Percentiles rank a stretch among this genome's conserved stretches.
These are phyloP conservation scores for Novumbra hubbsi DNA, from an alignment of 2,797 vertebrate species.

Conservation along the genomic window DNA sequence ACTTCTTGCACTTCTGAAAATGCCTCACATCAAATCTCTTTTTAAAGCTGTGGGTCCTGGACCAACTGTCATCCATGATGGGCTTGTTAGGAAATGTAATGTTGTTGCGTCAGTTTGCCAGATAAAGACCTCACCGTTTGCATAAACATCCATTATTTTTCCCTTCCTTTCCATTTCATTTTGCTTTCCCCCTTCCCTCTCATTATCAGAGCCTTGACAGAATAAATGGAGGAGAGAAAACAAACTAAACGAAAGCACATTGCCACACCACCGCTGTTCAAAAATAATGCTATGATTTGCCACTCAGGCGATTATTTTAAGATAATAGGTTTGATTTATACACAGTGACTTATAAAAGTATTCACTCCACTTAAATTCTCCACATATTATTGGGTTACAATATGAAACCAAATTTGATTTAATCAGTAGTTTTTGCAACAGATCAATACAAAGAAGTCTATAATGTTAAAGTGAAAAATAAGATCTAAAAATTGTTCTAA, in stretches of 20 bases:
- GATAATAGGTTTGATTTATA: conserved; percentile 63
- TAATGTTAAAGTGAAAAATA: no score
- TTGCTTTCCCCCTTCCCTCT: conserved; percentile 40
- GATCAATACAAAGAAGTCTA: no score
- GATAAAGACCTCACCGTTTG: conserved; percentile 28
- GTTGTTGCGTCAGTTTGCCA: conserved; percentile 17
- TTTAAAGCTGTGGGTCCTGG: conserved; percentile 39
- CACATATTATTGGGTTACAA: no score
- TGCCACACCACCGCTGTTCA: conserved; percentile 41
- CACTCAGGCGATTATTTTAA: conserved; percentile 49
- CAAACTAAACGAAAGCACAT: conserved; percentile 26
- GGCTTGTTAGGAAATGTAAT: conserved; percentile 45
- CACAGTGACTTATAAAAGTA: no score
- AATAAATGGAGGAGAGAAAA: conserved; percentile 6
- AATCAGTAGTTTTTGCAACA: no score
- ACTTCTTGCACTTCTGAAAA: conserved; percentile 39
- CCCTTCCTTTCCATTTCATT: background rate
- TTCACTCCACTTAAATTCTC: no score
- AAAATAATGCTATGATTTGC: conserved; percentile 54
- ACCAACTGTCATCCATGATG: conserved; percentile 32
- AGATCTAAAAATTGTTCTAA: no score
- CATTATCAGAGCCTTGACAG: conserved; percentile 54
- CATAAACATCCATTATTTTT: conserved; percentile 51
- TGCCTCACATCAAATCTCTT: conserved; percentile 40
- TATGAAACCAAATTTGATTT: no score